Evolutionary conservation across 2,797 vertebrate species (phyloP), one percentile per base, ranked within the genome.

Genomic region (Phoeniculus purpureus): DNA sequence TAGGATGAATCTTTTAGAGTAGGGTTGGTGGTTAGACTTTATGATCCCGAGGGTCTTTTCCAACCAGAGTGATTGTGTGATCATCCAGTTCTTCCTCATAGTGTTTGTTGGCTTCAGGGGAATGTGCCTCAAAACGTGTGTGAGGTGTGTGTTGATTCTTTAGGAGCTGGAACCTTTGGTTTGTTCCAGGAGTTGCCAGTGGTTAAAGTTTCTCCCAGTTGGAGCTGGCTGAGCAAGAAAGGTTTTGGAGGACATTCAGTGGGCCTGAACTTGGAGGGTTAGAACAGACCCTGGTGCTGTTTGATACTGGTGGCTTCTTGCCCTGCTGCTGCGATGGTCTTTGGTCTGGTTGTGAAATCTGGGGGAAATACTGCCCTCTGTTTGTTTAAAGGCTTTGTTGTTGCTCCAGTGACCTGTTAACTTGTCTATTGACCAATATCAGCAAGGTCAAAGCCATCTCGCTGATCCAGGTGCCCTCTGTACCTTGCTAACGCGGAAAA

Each of bases 331-430:
- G 5, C 43, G 72, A 5, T 56, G 14, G 32, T 52, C 31, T 62
- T 50, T 80, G 78, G 86, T 20, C 3, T 1, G 6, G n/a, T 25
- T 37, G 48, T 37, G 71, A 56, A 68, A 45, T 31, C 22, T 3
- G 61, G 74, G 20, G 37, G 70, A 45, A 37, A 50, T n/a, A 31
- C 4, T 52, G 15, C 51, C 1, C 15, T 43, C 10, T 76, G 51
- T 27, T 66, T 52, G 4, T 29, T 29, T 18, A 10, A 29, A 31
- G 51, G 15, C 5, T 0, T 29, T 60, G 17, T 43, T 83, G n/a
- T 27, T 54, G 2, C 40, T 45, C 10, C 10, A 2, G 47, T 3
- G 51, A 45, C 6, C 37, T 1, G 2, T 29, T 15, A 15, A 31
- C 40, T 27, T 26, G 61, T 11, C 55, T 17, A 40, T 48, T 11